Evolutionary conservation across 1,140 invertebrate species (phyloP).

Genomic region (Mamestra configurata): DNA sequence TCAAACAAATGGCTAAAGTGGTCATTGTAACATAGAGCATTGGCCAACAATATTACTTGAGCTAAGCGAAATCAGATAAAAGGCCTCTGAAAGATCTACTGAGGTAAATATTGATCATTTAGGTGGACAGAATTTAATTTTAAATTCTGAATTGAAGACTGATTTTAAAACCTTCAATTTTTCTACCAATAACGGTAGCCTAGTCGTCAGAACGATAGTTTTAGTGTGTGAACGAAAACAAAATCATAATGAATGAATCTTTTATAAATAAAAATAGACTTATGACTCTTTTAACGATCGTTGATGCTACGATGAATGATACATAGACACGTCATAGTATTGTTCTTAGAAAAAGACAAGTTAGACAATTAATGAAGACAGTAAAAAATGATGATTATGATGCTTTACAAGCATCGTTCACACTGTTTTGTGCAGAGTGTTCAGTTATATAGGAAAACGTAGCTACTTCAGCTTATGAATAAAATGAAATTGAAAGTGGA

Average conservation of each 20-base stretch:
- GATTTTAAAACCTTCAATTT: not conserved
- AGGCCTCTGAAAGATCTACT: too few relatives aligned
- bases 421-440: not conserved
- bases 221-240: not conserved
- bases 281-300: not conserved
- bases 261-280: conserved; percentile 12
- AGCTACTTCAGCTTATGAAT: not conserved
- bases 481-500: conserved; percentile 6
- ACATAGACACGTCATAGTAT: conserved; percentile 14
- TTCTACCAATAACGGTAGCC: not conserved
- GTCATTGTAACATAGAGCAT: too few relatives aligned
- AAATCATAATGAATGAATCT: not conserved
- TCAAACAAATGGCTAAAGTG: too few relatives aligned
- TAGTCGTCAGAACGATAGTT: too few relatives aligned
- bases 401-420: conserved; percentile 11
- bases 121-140: too few relatives aligned
- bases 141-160: too few relatives aligned
- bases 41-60: too few relatives aligned
- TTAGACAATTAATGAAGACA: conserved; percentile 12
- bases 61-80: too few relatives aligned
- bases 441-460: not conserved
- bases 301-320: not conserved
- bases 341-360: conserved; percentile 10
- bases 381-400: conserved; percentile 2
- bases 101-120: too few relatives aligned